Conservation (phyloP, 2,113 vertebrate genomes). For the Sander vitreus region DNA sequence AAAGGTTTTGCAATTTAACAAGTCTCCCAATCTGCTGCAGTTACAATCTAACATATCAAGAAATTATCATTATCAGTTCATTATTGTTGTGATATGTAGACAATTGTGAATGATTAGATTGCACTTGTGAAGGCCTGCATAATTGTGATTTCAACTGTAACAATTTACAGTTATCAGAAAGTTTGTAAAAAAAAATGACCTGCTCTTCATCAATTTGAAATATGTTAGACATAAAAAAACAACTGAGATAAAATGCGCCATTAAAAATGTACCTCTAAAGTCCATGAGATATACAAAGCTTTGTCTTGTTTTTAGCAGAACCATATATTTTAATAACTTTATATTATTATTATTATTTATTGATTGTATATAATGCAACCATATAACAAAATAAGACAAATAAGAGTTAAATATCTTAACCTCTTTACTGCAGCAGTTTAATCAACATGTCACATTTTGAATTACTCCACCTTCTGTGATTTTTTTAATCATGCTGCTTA, state of each 20-base stretch:
- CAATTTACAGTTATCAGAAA: neutral
- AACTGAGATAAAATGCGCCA: neutral
- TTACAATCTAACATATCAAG: neutral
- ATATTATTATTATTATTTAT: neutral
- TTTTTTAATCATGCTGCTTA: neutral
- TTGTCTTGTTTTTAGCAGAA: neutral
- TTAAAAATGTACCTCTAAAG: neutral
- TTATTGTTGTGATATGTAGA: neutral
- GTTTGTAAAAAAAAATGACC: neutral
- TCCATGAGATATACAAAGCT: neutral
- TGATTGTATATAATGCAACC: neutral
- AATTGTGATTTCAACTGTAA: neutral
- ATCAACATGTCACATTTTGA: neutral
- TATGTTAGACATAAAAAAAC: neutral
- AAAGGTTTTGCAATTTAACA: neutral
- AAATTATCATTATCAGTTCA: neutral
- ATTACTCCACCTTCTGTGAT: neutral
- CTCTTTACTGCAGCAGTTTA: neutral
- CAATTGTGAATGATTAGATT: neutral
- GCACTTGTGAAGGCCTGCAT: neutral
- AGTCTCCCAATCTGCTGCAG: neutral
- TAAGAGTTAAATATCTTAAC: neutral
- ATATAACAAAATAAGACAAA: neutral
- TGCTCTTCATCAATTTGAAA: neutral
- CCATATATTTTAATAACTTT: neutral